Percentiles rank a stretch among this genome's conserved stretches.
These are phyloP conservation scores for Acanthurus leucopareius DNA, from an alignment of 2,797 vertebrate species.

Conservation along the genomic window DNA sequence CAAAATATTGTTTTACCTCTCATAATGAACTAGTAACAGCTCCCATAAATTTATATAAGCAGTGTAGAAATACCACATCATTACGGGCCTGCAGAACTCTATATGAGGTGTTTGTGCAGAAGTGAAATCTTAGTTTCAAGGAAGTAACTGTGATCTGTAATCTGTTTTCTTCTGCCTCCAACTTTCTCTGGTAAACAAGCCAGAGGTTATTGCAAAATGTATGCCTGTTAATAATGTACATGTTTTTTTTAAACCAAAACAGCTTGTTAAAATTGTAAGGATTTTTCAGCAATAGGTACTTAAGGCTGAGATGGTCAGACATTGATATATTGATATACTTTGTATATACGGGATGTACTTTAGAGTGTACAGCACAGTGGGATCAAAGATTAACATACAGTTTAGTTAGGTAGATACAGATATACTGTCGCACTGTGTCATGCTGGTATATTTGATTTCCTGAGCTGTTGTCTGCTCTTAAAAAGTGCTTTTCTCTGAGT, in stretches of 20 bases:
- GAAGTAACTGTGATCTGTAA: constrained; percentile 17
- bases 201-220: not conserved
- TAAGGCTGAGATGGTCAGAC: constrained; percentile 9
- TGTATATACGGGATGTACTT: too few species aligned
- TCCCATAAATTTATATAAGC: not conserved
- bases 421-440: not conserved
- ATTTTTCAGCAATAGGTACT: constrained; percentile 4
- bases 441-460: constrained; percentile 4
- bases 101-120: constrained; percentile 37
- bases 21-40: constrained; percentile 22
- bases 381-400: not conserved
- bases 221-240: not conserved
- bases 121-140: constrained; percentile 26
- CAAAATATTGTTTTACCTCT: not conserved
- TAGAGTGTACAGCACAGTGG: not conserved
- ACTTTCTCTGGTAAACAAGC: constrained; percentile 5
- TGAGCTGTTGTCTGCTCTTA: not conserved
- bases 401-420: constrained; percentile 7
- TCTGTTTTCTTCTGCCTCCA: constrained; percentile 29
- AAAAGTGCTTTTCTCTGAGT: constrained; percentile 8
- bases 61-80: constrained; percentile 20
- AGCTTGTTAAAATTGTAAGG: not conserved
- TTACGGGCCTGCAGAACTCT: constrained; percentile 5
- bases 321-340: too few species aligned
- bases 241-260: not conserved